These are phyloP conservation scores for Chironomus striatipennis DNA, from an alignment of 1,140 invertebrate genomes.

Conservation along the genomic window DNA sequence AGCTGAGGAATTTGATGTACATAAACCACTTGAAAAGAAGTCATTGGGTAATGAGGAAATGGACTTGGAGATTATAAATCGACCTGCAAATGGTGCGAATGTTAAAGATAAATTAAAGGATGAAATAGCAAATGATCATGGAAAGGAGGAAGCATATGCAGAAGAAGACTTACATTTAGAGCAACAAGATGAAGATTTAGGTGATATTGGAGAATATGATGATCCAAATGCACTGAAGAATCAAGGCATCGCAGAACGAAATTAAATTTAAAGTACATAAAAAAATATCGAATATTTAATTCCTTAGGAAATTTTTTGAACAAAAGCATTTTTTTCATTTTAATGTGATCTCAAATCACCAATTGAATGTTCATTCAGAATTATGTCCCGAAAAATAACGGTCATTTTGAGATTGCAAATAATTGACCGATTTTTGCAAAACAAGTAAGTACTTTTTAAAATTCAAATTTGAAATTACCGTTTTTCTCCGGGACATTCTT, in stretches of 20 bases:
- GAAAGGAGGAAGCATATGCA: conserved; percentile 34
- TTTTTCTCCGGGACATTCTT: too few species aligned
- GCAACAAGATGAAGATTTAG: conserved; percentile 35
- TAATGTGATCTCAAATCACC: background rate
- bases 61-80: conserved; percentile 10
- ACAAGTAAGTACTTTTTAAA: too few species aligned
- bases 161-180: conserved; percentile 34
- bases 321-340: background rate
- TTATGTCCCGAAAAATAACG: too few species aligned
- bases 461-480: too few species aligned
- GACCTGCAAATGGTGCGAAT: background rate
- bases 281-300: background rate
- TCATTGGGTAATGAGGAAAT: background rate
- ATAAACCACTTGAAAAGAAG: conserved; percentile 33
- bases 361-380: too few species aligned
- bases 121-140: conserved; percentile 37
- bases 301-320: background rate
- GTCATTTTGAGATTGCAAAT: too few species aligned
- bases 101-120: conserved; percentile 36
- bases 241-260: background rate
- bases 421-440: too few species aligned
- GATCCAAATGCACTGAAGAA: background rate
- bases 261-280: background rate
- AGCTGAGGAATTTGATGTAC: conserved; percentile 31
- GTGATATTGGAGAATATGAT: conserved; percentile 32